Evolutionary conservation across 2,797 vertebrate genomes (phyloP), one percentile per base, ranked within the genome.

Genomic region (Intellagama lesueurii): DNA sequence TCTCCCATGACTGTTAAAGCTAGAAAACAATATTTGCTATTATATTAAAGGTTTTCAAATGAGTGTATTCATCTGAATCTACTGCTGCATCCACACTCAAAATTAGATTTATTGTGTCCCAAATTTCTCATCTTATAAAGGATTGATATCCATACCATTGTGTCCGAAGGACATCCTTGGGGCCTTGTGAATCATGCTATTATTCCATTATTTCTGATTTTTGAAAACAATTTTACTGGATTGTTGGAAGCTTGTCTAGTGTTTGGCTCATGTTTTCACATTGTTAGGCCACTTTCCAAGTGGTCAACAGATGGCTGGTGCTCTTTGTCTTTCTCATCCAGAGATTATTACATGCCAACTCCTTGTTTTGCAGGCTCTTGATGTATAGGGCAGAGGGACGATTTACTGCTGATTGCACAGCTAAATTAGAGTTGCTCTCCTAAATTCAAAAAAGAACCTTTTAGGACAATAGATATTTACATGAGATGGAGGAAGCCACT

Each of bases 301-400:
- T 64, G 83, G 83, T 47, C 89, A 91, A 78, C 87, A 91, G 87
- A 91, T 88, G 87, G 90, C 87, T 82, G 73, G 47, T 83, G 72
- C 56, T 86, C 32, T 85, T 70, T 85, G 72, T 88, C 64, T 91
- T 76, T 86, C 87, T 88, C 87, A 88, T 91, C 66, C 87, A 88
- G 35, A 77, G 79, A 86, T 86, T 83, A 88, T 88, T 76, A 86
- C 32, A 88, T 77, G 78, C 72, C 87, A 88, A 84, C 26, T 81
- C 87, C 64, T 85, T 86, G 82, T 85, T 88, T 83, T 70, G 35
- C 40, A 88, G 32, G 30, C 64, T 64, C 72, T 88, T 82, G 64
- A 77, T 19, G 22, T 86, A 77, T 76, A 82, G 64, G 64, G 73
- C 26, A 26, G 6, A 78, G 66, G 72, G 72, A 81, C 19, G 0